phyloP scores from a whole-genome alignment of 1,140 invertebrate species.

The Atopsyche davidsoni region DNA sequence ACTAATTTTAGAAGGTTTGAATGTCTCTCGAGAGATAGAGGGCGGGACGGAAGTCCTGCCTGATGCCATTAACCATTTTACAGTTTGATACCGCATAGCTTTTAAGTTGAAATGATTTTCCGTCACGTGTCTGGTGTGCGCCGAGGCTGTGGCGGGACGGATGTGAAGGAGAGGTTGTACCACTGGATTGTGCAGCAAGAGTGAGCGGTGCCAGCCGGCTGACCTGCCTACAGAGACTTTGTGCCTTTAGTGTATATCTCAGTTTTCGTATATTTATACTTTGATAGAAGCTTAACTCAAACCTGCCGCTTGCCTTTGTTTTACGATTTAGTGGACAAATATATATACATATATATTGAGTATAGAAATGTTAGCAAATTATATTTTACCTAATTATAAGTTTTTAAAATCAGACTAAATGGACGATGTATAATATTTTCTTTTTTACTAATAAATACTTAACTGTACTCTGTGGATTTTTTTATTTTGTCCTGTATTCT shows the following conservation, averaged over 20 bases:
- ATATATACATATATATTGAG: slow-evolving; percentile 17
- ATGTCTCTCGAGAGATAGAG: slow-evolving; percentile 14
- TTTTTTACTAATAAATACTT: slow-evolving; percentile 52
- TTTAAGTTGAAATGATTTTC: slow-evolving; percentile 20
- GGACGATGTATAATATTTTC: slow-evolving; percentile 52
- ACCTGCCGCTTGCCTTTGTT: slow-evolving; percentile 31
- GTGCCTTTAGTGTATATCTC: slow-evolving; percentile 30
- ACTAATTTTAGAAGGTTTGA: slow-evolving; percentile 29
- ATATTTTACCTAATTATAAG: slow-evolving; percentile 49
- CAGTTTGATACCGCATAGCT: slow-evolving; percentile 29
- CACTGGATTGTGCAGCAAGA: slow-evolving; percentile 24
- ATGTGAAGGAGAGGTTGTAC: slow-evolving; percentile 8
- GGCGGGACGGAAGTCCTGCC: slow-evolving; percentile 9
- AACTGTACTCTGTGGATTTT: slow-evolving; percentile 10
- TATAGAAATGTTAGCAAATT: slow-evolving; percentile 38
- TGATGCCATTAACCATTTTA: slow-evolving; percentile 30
- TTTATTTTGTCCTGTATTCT: slow-evolving; percentile 7
- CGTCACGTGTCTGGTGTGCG: neutral
- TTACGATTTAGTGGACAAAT: slow-evolving; percentile 29
- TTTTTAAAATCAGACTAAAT: slow-evolving; percentile 51
- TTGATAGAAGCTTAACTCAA: slow-evolving; percentile 23
- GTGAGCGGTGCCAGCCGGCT: slow-evolving; percentile 28
- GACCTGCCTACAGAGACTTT: slow-evolving; percentile 27
- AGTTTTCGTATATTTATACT: slow-evolving; percentile 27
- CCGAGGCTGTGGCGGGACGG: neutral